A percentile compares a stretch with the other conserved stretches of the same genome.
Conservation (phyloP, 2,888 invertebrate genomes). For the Gymnoscelis rufifasciata region DNA sequence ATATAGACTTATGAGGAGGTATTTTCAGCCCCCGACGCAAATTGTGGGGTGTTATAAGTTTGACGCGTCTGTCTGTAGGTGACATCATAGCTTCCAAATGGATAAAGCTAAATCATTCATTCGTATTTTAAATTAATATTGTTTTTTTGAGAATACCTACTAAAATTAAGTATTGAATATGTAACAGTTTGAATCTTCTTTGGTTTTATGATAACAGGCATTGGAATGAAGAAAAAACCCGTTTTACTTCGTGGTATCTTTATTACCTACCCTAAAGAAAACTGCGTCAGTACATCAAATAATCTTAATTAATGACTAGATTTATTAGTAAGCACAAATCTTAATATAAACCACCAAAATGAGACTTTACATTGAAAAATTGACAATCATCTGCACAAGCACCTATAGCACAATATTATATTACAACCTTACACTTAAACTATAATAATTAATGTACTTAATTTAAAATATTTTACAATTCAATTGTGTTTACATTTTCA, state of each 20-base stretch:
- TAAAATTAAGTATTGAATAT: no score
- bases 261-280: conserved; percentile 56
- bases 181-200: no score
- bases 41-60: no score
- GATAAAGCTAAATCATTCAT: no score
- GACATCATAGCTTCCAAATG: no score
- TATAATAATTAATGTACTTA: conserved; percentile 41
- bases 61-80: no score
- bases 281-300: conserved; percentile 72
- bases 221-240: conserved; percentile 12
- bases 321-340: conserved; percentile 60
- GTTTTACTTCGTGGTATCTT: conserved; percentile 43
- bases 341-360: conserved; percentile 48
- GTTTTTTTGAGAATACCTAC: no score
- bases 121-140: no score
- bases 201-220: no score
- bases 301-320: conserved; percentile 60
- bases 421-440: conserved; percentile 67
- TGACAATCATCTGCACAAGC: conserved; percentile 74
- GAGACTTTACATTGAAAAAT: conserved; percentile 65
- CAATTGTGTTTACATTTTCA: conserved; percentile 13
- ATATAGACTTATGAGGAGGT: no score
- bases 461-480: conserved; percentile 24
- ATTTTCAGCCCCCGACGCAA: no score
- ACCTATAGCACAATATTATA: conserved; percentile 55